Percentiles rank a stretch among this genome's conserved stretches.
These are phyloP conservation scores for Hirtodrosophila cameraria DNA, from an alignment of 2,888 invertebrate genomes.

Conservation along the genomic window DNA sequence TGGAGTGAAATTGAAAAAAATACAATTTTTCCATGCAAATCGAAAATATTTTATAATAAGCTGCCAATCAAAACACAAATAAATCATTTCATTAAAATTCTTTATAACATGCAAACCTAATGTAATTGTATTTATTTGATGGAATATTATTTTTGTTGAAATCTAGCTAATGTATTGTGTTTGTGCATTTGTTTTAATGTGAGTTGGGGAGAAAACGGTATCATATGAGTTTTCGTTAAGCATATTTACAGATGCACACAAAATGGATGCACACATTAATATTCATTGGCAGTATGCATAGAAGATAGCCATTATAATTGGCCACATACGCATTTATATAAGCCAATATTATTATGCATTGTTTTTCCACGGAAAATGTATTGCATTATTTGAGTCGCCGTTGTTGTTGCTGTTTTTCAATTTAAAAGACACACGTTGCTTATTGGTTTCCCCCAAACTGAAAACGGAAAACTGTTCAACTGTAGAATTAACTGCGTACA, in stretches of 20 bases:
- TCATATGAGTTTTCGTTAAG: background rate
- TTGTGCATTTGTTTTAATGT: background rate
- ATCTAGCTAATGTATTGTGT: background rate
- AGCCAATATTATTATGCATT: no score
- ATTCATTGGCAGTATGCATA: conserved; percentile 9
- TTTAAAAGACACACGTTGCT: conserved; percentile 7
- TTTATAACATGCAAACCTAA: no score
- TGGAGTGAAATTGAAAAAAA: no score
- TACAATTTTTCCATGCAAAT: no score
- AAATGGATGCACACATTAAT: conserved; percentile 10
- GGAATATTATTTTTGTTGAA: no score
- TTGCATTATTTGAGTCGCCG: background rate
- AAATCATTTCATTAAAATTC: no score
- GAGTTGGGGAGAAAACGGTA: background rate
- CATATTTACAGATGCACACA: background rate
- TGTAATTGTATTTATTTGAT: no score
- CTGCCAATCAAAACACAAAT: no score
- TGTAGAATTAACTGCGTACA: conserved; percentile 5
- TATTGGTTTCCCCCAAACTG: conserved; percentile 30
- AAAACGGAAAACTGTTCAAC: background rate
- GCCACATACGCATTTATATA: conserved; percentile 9
- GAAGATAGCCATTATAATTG: conserved; percentile 29
- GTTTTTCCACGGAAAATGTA: background rate
- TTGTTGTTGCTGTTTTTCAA: conserved; percentile 4
- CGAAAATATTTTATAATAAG: no score